Conservation (phyloP, 2,888 invertebrate species). For the Cerceris ruficornis region DNA sequence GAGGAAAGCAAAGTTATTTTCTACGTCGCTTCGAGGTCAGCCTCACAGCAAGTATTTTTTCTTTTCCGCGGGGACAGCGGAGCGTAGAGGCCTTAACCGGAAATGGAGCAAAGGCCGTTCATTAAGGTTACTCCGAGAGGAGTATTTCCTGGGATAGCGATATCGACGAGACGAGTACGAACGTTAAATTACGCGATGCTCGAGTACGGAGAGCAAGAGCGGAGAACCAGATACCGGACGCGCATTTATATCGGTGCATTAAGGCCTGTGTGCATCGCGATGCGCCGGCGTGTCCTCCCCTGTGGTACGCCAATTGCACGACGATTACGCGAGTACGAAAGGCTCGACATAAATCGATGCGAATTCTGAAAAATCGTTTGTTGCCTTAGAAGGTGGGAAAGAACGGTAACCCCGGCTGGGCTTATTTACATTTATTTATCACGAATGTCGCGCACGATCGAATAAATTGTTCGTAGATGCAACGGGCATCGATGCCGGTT, state of each 20-base stretch:
- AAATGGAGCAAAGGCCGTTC: slow-evolving; percentile 60
- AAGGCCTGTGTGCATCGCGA: slow-evolving; percentile 60
- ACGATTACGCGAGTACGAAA: slow-evolving; percentile 60
- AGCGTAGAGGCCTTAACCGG: slow-evolving; percentile 49
- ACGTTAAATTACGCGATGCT: slow-evolving; percentile 64
- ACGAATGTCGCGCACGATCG: slow-evolving; percentile 1
- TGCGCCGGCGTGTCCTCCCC: slow-evolving; percentile 54
- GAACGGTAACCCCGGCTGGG: slow-evolving; percentile 31
- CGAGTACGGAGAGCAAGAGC: slow-evolving; percentile 41
- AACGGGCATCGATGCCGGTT: background rate
- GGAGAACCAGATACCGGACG: slow-evolving; percentile 68
- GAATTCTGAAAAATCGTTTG: slow-evolving; percentile 31
- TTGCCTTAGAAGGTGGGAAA: slow-evolving; percentile 44
- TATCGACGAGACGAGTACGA: slow-evolving; percentile 56
- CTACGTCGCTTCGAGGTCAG: slow-evolving; percentile 22
- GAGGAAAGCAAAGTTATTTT: slow-evolving; percentile 25
- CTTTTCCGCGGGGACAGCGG: background rate
- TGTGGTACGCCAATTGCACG: slow-evolving; percentile 60
- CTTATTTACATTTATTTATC: slow-evolving; percentile 41
- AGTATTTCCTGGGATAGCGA: slow-evolving; percentile 60
- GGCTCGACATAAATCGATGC: slow-evolving; percentile 53
- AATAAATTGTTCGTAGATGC: slow-evolving; percentile 21
- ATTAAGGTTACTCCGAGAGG: slow-evolving; percentile 48
- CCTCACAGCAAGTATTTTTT: background rate
- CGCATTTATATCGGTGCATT: slow-evolving; percentile 72